Evolutionary conservation across 2,113 vertebrate species (phyloP).

Genomic region (Brienomyrus brachyistius): DNA sequence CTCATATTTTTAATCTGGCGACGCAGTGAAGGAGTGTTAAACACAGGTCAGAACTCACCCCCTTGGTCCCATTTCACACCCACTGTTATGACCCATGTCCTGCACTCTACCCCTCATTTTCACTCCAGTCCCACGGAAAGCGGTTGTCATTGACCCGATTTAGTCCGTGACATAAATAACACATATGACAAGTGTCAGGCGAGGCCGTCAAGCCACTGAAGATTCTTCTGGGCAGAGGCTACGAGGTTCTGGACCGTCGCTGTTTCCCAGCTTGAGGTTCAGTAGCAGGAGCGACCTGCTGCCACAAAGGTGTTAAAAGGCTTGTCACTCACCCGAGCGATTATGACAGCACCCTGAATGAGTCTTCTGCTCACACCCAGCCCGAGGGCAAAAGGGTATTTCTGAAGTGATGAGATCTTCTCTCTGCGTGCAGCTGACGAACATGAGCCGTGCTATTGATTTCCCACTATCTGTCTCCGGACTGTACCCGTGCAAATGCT

Average conservation of each 20-base stretch:
- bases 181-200: slow-evolving; percentile 9
- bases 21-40: not conserved
- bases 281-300: not conserved
- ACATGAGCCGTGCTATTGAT: not conserved
- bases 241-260: not conserved
- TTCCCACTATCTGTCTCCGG: not conserved
- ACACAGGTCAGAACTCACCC: not conserved
- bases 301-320: slow-evolving; percentile 8
- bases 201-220: not conserved
- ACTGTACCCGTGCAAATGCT: not conserved
- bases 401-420: not conserved
- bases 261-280: slow-evolving; percentile 7
- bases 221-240: not conserved
- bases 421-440: not conserved
- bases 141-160: slow-evolving; percentile 15
- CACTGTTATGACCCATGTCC: not conserved
- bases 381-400: not conserved
- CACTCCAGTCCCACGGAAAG: not conserved
- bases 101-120: not conserved
- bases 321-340: not conserved
- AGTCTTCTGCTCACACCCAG: not conserved
- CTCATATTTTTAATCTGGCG: not conserved
- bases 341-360: not conserved
- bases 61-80: not conserved
- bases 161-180: slow-evolving; percentile 20